phyloP scores from a whole-genome alignment of 2,888 invertebrate genomes.

The Ethmia dodecea region DNA sequence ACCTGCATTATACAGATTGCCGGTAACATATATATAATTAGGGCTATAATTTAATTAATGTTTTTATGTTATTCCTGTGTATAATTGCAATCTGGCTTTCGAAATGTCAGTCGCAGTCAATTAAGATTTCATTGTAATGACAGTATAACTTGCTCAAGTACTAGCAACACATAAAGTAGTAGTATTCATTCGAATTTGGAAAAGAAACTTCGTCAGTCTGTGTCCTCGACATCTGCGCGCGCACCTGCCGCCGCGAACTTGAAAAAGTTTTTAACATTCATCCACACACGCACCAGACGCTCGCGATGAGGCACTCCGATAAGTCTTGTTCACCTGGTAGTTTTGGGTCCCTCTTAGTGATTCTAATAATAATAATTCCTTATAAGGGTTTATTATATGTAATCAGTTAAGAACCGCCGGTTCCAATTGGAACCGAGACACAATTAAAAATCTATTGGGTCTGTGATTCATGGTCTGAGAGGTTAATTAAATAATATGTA shows the following conservation, averaged over 20 bases:
- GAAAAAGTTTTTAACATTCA: slow-evolving; percentile 38
- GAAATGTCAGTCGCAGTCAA: slow-evolving; percentile 11
- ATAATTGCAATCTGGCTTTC: slow-evolving; percentile 9
- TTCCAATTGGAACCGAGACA: too few relatives aligned
- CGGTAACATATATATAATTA: too few relatives aligned
- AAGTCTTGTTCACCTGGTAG: slow-evolving; percentile 29
- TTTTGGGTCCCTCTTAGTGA: too few relatives aligned
- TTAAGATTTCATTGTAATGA: slow-evolving; percentile 12
- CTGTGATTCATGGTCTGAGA: too few relatives aligned
- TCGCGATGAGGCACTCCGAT: slow-evolving; percentile 20
- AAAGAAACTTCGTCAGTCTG: slow-evolving; percentile 35
- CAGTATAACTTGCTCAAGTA: slow-evolving; percentile 1
- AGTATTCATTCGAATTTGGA: slow-evolving; percentile 18
- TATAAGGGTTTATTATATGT: too few relatives aligned
- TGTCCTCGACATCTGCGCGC: slow-evolving; percentile 43
- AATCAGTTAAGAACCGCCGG: too few relatives aligned
- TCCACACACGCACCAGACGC: slow-evolving; percentile 18
- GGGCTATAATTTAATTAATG: slow-evolving; percentile 15
- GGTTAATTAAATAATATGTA: too few relatives aligned
- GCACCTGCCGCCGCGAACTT: slow-evolving; percentile 44
- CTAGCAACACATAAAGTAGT: slow-evolving; percentile 9
- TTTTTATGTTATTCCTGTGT: slow-evolving; percentile 6
- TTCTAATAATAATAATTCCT: too few relatives aligned
- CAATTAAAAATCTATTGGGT: too few relatives aligned
- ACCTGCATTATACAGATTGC: too few relatives aligned